phyloP scores from a whole-genome alignment of 1,140 invertebrate genomes.

The Helicoverpa armigera region DNA sequence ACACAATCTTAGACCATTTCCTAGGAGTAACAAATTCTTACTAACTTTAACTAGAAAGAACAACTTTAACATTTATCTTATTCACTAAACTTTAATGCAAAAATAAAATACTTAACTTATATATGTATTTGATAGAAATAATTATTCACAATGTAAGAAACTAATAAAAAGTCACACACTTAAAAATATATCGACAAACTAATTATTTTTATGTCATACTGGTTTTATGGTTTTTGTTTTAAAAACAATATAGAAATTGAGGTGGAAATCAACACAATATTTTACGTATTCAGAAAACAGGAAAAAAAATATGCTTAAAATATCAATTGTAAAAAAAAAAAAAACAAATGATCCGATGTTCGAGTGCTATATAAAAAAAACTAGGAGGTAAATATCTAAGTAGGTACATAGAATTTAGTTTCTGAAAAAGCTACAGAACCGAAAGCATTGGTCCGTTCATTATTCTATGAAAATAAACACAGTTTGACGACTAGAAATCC shows the following conservation, averaged over 20 bases:
- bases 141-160: not conserved
- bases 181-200: not conserved
- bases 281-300: no score
- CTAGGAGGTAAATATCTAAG: not conserved
- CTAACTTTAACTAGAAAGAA: constrained; percentile 50
- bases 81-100: not conserved
- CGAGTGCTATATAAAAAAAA: constrained; percentile 7
- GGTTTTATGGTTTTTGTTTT: no score
- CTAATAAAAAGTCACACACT: not conserved
- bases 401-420: not conserved
- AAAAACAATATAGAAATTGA: no score
- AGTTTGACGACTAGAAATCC: not conserved
- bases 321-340: not conserved
- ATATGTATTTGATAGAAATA: not conserved
- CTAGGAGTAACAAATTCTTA: constrained; percentile 52
- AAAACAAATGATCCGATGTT: constrained; percentile 34
- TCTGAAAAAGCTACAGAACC: constrained; percentile 43
- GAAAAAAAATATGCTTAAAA: no score
- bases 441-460: constrained; percentile 44
- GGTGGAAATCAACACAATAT: no score
- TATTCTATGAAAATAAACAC: constrained; percentile 37
- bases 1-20: constrained; percentile 62
- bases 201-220: no score
- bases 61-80: constrained; percentile 45
- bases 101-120: not conserved